Percentiles rank a stretch among this genome's conserved stretches.
Evolutionary conservation across 1,140 invertebrate species (phyloP).

Genomic region (Calephelis nemesis): DNA sequence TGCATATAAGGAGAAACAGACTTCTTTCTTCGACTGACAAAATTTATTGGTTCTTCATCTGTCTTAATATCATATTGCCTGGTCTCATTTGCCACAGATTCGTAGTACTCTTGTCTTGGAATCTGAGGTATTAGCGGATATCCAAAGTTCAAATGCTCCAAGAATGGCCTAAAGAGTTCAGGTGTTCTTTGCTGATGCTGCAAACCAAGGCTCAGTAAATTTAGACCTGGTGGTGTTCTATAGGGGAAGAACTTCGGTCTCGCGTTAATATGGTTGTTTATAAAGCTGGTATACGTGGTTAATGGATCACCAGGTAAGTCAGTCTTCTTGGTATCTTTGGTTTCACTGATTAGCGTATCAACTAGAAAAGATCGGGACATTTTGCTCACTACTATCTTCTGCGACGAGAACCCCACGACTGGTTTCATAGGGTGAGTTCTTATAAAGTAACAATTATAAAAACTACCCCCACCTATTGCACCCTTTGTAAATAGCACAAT

Average conservation of each 20-base stretch:
- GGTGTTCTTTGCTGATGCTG: conserved; percentile 80
- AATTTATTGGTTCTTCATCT: conserved; percentile 60
- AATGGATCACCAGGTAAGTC: conserved; percentile 58
- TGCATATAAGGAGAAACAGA: conserved; percentile 67
- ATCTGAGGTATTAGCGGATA: conserved; percentile 62
- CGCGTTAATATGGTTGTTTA: conserved; percentile 56
- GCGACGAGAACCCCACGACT: conserved; percentile 50
- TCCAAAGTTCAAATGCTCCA: conserved; percentile 66
- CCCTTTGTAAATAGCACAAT: conserved; percentile 76
- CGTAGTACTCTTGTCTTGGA: conserved; percentile 54
- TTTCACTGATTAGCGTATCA: conserved; percentile 85
- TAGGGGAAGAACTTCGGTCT: conserved; percentile 80
- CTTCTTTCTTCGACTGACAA: conserved; percentile 61
- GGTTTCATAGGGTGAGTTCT: conserved; percentile 52
- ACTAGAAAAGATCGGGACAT: conserved; percentile 89
- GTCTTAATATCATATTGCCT: conserved; percentile 48
- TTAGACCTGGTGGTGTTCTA: conserved; percentile 81
- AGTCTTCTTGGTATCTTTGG: conserved; percentile 74
- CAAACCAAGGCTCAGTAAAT: conserved; percentile 81
- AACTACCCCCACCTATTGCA: conserved; percentile 74
- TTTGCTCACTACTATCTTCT: conserved; percentile 44
- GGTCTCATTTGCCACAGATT: conserved; percentile 40
- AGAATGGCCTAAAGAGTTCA: conserved; percentile 69
- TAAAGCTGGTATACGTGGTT: conserved; percentile 55
- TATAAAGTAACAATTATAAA: conserved; percentile 74